A percentile compares a stretch with the other conserved stretches of the same genome.
Evolutionary conservation across 2,797 vertebrate species (phyloP).

Genomic region (Meriones psammophilus): DNA sequence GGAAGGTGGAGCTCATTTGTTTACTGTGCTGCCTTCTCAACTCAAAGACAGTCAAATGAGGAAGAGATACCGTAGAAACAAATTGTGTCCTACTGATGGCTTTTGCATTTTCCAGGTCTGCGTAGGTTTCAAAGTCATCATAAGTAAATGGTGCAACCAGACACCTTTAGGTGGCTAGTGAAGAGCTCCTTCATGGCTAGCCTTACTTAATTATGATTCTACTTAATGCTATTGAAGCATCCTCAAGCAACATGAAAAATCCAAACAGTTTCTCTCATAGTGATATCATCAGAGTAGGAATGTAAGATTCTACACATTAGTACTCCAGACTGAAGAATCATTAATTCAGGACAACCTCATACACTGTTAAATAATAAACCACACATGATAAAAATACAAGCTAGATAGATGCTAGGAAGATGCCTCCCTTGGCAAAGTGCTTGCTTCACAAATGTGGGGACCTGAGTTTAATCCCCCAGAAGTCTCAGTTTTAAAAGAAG

Average conservation of each 20-base stretch:
- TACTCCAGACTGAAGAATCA: background rate
- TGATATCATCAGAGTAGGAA: too few relatives aligned
- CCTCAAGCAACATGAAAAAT: background rate
- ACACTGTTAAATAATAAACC: background rate
- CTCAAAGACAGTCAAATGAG: slow-evolving; percentile 75
- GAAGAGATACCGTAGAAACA: background rate
- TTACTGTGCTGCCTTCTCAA: background rate
- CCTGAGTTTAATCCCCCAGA: background rate
- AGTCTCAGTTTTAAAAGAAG: background rate
- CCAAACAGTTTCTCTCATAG: background rate
- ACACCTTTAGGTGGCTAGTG: background rate
- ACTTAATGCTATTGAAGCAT: background rate
- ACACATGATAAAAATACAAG: background rate
- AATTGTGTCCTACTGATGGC: slow-evolving; percentile 48
- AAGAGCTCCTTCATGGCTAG: background rate
- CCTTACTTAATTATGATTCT: background rate
- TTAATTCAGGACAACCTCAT: background rate
- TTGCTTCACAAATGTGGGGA: background rate
- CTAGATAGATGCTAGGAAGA: background rate
- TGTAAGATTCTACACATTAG: accelerated
- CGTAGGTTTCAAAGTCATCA: background rate
- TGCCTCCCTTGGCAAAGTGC: background rate
- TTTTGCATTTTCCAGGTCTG: slow-evolving; percentile 75
- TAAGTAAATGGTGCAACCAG: slow-evolving; percentile 58
- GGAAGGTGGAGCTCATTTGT: background rate